phyloP scores from a whole-genome alignment of 1,140 invertebrate genomes.

The Calosoma granatense region DNA sequence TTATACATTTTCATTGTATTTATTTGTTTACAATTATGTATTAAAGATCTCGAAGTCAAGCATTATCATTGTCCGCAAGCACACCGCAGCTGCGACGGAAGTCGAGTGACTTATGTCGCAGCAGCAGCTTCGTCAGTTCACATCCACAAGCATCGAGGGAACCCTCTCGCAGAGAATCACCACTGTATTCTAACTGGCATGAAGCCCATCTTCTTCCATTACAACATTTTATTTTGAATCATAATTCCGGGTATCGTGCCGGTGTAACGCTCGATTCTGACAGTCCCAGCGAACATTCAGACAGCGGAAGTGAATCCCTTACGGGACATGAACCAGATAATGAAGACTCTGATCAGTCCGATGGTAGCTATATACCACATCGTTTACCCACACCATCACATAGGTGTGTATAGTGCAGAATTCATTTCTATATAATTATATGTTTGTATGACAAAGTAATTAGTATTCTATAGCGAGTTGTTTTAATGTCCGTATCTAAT shows the following conservation, averaged over 20 bases:
- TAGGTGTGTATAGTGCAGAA: background rate
- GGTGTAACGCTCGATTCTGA: conserved; percentile 59
- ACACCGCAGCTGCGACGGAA: conserved; percentile 32
- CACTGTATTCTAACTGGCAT: conserved; percentile 64
- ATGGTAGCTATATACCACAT: conserved; percentile 52
- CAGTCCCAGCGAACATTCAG: conserved; percentile 32
- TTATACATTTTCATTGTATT: background rate
- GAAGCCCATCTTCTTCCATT: conserved; percentile 65
- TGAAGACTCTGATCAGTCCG: conserved; percentile 55
- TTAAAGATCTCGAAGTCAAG: conserved; percentile 22
- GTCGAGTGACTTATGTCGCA: conserved; percentile 32
- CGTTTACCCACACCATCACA: conserved; percentile 30
- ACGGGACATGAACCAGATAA: conserved; percentile 55
- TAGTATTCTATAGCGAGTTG: too few species aligned
- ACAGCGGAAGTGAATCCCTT: conserved; percentile 34
- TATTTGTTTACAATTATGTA: background rate
- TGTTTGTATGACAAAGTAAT: too few species aligned
- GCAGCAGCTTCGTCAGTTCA: conserved; percentile 32
- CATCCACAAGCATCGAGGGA: conserved; percentile 18
- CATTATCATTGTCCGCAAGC: conserved; percentile 32
- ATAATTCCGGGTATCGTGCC: conserved; percentile 54
- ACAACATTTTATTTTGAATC: conserved; percentile 78
- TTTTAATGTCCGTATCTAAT: too few species aligned
- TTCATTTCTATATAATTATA: background rate
- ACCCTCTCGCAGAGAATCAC: conserved; percentile 29